phyloP scores from a whole-genome alignment of 2,113 vertebrate genomes.

The Ovibos moschatus region DNA sequence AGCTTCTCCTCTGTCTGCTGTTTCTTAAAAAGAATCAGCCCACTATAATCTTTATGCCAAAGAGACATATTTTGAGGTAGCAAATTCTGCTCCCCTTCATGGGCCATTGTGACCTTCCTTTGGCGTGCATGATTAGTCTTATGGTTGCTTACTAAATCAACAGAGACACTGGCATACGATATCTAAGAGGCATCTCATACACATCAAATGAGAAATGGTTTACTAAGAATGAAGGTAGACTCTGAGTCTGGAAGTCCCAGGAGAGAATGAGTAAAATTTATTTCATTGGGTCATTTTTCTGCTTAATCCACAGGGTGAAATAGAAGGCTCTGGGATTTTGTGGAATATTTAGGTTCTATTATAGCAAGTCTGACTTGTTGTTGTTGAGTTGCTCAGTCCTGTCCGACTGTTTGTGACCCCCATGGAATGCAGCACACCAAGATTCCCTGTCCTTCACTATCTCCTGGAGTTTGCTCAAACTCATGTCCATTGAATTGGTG shows the following conservation, averaged over 20 bases:
- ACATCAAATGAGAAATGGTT: neutral
- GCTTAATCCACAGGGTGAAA: neutral
- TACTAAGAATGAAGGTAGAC: neutral
- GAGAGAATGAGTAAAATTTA: neutral
- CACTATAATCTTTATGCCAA: neutral
- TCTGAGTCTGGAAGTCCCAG: neutral
- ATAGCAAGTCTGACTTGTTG: neutral
- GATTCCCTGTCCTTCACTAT: neutral
- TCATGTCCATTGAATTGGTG: neutral
- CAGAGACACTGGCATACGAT: neutral
- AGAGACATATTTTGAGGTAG: neutral
- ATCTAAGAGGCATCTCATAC: neutral
- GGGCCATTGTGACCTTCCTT: neutral
- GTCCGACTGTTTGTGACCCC: neutral
- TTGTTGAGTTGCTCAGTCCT: neutral
- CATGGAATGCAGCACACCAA: neutral
- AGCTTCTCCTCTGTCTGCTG: neutral
- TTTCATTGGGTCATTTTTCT: slow-evolving; percentile 9
- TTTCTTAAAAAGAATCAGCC: neutral
- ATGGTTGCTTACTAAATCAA: neutral
- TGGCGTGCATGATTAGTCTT: neutral
- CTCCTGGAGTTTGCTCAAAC: neutral
- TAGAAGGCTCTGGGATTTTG: neutral
- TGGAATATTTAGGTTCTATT: neutral
- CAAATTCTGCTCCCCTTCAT: neutral